Base-by-base conservation (phyloP, 1,140 invertebrate genomes). In the Mesaphorura yosii region DNA sequence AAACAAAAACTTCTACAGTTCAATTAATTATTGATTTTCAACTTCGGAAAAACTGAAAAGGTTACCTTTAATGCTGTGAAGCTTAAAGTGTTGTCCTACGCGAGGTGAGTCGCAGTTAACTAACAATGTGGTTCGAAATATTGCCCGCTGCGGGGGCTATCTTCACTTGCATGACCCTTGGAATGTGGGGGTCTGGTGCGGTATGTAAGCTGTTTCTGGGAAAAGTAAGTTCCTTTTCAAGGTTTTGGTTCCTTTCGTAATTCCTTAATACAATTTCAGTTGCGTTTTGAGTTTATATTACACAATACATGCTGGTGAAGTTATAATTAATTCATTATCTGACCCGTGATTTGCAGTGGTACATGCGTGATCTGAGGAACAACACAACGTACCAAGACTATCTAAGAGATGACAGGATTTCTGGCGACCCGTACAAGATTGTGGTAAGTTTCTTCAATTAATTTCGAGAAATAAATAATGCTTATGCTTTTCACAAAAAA, bases 81-180 rank as follows among this genome's bases (percentile, higher is more conserved):
- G n/a, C n/a, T n/a, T n/a, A n/a, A n/a, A n/a, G n/a, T n/a, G n/a
- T n/a, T n/a, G n/a, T n/a, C n/a, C n/a, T n/a, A n/a, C n/a, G n/a
- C n/a, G n/a, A n/a, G n/a, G n/a, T n/a, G n/a, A n/a, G n/a, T 34
- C 31, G 31, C 6, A 6, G 6, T 41, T 51, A 28, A 40, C 10
- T 23, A 31, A 53, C 31, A 52, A 61, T 61, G 59, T 61, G 59
- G 59, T 61, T 37, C 25, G 59, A 61, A 52, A 55, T 61, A 22
- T 44, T 61, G 20, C 59, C 59, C 20, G 31, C 29, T 34, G 34
- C 53, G n/a, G 48, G 48, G 1, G 45, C 58, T 12, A 61, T 61
- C 27, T 48, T 55, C 10, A 40, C 7, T 15, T 40, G 48, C 2
- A 51, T 61, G 55, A 27, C 20, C 20, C 20, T 62, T 22, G 59